These are phyloP conservation scores for Formica selysi DNA, from an alignment of 1,140 invertebrate species.

Conservation along the genomic window DNA sequence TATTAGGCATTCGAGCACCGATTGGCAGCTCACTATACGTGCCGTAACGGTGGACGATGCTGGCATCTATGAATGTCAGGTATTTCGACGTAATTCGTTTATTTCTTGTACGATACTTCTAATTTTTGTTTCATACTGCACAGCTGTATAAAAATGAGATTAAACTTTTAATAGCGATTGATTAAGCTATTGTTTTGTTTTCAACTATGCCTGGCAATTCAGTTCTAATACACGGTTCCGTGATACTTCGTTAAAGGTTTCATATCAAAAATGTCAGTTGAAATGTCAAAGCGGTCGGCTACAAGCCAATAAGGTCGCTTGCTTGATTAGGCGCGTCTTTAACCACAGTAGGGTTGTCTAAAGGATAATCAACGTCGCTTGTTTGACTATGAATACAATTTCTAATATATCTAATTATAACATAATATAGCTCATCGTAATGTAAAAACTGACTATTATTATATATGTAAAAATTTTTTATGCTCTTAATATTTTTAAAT, in stretches of 20 bases:
- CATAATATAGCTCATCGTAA: neutral
- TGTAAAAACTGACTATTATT: neutral
- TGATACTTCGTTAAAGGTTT: constrained; percentile 29
- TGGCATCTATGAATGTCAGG: constrained; percentile 93
- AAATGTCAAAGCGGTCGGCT: constrained; percentile 48
- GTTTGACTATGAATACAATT: constrained; percentile 25
- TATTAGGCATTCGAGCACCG: constrained; percentile 92
- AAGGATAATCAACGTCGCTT: constrained; percentile 10
- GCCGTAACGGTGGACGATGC: constrained; percentile 90
- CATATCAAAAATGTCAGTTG: constrained; percentile 47
- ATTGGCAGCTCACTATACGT: constrained; percentile 92
- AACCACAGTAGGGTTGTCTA: neutral
- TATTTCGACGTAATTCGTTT: constrained; percentile 76
- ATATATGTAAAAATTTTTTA: neutral
- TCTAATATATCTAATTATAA: neutral
- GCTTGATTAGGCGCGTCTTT: constrained; percentile 28
- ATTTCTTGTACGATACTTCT: neutral
- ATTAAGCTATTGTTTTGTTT: neutral
- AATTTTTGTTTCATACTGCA: neutral
- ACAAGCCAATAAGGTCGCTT: constrained; percentile 17
- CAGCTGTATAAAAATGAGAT: neutral
- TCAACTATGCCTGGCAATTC: neutral
- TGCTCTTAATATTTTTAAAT: neutral
- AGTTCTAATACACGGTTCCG: neutral
- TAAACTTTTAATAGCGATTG: neutral